Base-by-base conservation (phyloP, 2,888 invertebrate genomes). In the Metallyticus violacea region DNA sequence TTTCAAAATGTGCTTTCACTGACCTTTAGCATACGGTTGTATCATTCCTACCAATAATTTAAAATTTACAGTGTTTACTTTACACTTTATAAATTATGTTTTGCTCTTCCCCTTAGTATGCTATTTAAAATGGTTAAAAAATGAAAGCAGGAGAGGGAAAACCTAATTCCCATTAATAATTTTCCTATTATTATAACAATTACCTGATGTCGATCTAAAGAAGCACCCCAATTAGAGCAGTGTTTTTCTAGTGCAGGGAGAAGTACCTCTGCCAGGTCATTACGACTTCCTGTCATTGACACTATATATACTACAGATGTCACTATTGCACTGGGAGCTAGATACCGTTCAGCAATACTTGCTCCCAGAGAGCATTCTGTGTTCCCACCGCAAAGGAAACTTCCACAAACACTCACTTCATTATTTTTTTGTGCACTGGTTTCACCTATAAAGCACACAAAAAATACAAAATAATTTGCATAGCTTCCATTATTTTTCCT, bases 191-290 rank as follows among this genome's bases (percentile, higher is more conserved):
- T n/a, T 30, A 27, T 79, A 26, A n/a, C 2, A 79, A 89, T 89
- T 91, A 96, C 95, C 93, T 97, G 96, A 89, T 95, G 93, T 90
- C 95, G 95, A 91, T 97, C 96, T 88, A 97, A 93, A 89, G 95
- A 95, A 87, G 94, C 94, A 0, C 95, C 94, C 97, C 97, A 97
- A 30, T 86, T 86, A 25, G 7, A 93, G 93, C 6, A 93, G 93
- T 88, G 95, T 93, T 88, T 95, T 95, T 88, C 88, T 25, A 88
- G 80, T 22, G 85, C 84, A 26, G 88, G 88, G 22, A 88, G 81
- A 7, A 88, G 85, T 15, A 85, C 81, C 15, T n/a, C 30, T 15
- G 86, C 77, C n/a, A 88, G 40, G 29, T 87, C 88, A 15, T 87
- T 88, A 62, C 86, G 86, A 22, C 89, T 89, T 7, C 90, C 90